Percentiles rank a stretch among this genome's conserved stretches.
Conservation (phyloP, 2,797 vertebrate species). For the Gymnoscopelus braueri region DNA sequence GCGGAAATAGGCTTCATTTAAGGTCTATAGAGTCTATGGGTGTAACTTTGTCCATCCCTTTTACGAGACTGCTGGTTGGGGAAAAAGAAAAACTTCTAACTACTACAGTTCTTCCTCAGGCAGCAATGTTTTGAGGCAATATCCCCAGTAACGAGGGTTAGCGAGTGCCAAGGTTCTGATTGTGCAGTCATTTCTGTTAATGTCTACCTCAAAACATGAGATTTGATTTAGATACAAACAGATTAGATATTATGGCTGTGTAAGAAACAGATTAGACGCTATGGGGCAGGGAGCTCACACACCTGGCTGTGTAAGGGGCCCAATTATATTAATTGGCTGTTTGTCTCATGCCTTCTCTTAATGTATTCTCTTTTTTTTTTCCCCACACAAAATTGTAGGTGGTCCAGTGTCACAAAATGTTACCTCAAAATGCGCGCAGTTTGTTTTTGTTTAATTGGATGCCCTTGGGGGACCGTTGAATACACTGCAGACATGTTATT, state of each 20-base stretch:
- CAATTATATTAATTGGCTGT: constrained; percentile 67
- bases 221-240: not conserved
- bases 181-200: too few species aligned
- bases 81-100: too few species aligned
- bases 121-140: too few species aligned
- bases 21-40: too few species aligned
- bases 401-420: constrained; percentile 40
- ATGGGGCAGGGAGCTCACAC: constrained; percentile 8
- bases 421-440: constrained; percentile 53
- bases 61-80: too few species aligned
- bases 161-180: not conserved
- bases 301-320: constrained; percentile 48
- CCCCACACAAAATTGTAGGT: constrained; percentile 22
- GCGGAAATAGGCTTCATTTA: too few species aligned
- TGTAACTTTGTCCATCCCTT: too few species aligned
- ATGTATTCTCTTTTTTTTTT: constrained; percentile 24
- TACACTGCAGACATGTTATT: constrained; percentile 35
- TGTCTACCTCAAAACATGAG: not conserved
- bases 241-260: not conserved
- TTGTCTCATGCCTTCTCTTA: constrained; percentile 56
- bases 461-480: constrained; percentile 56
- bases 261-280: not conserved
- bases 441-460: constrained; percentile 65
- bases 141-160: too few species aligned
- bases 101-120: too few species aligned